These are phyloP conservation scores for Cheirogaleus major DNA, from an alignment of 2,797 vertebrate species.

Conservation along the genomic window DNA sequence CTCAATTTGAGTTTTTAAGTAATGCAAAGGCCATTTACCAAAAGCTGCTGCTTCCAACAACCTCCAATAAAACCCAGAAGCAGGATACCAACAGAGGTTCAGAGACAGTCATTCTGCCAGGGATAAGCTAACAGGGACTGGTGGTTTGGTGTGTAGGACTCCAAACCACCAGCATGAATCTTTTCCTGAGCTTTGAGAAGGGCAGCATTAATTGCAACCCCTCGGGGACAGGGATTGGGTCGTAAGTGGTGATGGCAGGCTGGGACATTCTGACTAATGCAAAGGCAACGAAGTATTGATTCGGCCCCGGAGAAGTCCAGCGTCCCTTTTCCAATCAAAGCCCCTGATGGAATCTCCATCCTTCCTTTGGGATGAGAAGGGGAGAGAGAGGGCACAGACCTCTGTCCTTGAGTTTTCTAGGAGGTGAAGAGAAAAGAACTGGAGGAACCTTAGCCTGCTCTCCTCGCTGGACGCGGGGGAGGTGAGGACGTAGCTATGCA, in stretches of 20 bases:
- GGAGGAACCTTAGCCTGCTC: background rate
- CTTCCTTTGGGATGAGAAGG: background rate
- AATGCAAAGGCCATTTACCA: background rate
- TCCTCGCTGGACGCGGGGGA: background rate
- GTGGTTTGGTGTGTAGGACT: background rate
- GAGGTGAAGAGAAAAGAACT: background rate
- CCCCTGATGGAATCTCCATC: background rate
- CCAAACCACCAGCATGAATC: background rate
- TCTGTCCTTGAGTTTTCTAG: background rate
- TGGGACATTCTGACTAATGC: background rate
- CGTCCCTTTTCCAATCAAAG: background rate
- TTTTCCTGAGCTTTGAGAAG: background rate
- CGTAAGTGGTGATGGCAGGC: too few species aligned
- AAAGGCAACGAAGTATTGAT: background rate
- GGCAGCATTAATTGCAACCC: background rate
- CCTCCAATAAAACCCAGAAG: background rate
- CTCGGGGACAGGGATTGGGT: background rate
- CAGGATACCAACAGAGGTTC: background rate
- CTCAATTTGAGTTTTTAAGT: background rate
- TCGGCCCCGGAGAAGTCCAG: background rate
- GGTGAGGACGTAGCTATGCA: rapidly evolving
- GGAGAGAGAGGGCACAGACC: background rate
- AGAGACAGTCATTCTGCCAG: background rate
- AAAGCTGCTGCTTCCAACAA: background rate
- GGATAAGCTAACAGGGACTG: background rate